Evolutionary conservation across 1,140 invertebrate species (phyloP).

Genomic region (Plodia interpunctella): DNA sequence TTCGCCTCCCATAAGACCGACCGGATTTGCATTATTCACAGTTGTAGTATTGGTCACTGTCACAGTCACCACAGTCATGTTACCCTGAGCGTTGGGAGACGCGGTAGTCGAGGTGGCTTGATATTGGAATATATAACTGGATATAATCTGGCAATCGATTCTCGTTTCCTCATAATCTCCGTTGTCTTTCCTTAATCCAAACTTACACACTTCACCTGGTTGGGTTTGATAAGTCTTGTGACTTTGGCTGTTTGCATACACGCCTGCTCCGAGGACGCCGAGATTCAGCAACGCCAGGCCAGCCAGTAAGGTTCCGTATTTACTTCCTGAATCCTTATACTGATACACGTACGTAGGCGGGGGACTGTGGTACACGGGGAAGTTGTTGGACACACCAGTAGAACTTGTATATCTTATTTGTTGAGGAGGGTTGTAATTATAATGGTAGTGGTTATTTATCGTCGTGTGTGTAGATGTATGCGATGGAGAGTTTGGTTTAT

Average conservation of each 20-base stretch:
- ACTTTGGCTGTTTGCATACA: constrained; percentile 46
- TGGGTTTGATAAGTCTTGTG: constrained; percentile 41
- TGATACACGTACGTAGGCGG: constrained; percentile 67
- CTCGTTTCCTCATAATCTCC: constrained; percentile 66
- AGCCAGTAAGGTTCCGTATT: constrained; percentile 61
- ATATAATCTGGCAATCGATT: constrained; percentile 64
- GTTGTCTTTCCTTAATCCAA: constrained; percentile 59
- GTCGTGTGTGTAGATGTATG: constrained; percentile 31
- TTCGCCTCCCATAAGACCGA: neutral
- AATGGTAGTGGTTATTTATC: constrained; percentile 41
- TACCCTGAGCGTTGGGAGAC: constrained; percentile 25
- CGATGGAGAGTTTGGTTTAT: constrained; percentile 26
- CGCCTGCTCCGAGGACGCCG: constrained; percentile 50
- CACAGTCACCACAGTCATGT: constrained; percentile 38
- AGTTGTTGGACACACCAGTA: constrained; percentile 34
- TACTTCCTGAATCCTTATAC: constrained; percentile 64
- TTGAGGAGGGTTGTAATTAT: constrained; percentile 61
- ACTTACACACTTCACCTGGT: constrained; percentile 62
- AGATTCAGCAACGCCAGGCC: constrained; percentile 63
- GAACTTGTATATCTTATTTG: constrained; percentile 51
- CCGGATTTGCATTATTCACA: constrained; percentile 38
- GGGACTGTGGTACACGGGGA: constrained; percentile 57
- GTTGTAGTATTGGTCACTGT: constrained; percentile 57
- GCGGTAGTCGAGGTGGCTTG: constrained; percentile 34
- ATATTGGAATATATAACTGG: constrained; percentile 54